These are phyloP conservation scores for Sussaba pulchella DNA, from an alignment of 2,888 invertebrate species.

Conservation along the genomic window DNA sequence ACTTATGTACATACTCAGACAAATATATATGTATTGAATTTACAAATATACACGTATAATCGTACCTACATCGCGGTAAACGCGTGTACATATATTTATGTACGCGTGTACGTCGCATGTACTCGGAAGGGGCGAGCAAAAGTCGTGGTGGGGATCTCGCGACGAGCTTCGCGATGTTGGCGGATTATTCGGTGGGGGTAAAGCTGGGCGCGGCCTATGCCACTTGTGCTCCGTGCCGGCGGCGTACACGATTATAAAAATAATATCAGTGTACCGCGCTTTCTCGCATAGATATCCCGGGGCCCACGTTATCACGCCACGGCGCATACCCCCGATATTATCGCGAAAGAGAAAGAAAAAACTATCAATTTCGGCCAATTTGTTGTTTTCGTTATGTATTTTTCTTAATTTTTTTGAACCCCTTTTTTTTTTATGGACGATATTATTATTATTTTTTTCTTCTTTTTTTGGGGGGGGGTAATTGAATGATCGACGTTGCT, in stretches of 20 bases:
- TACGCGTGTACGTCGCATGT: neutral
- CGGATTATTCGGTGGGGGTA: constrained; percentile 75
- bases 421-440: too few species aligned
- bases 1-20: constrained; percentile 7
- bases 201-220: constrained; percentile 84
- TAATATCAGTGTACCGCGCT: constrained; percentile 80
- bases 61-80: too few species aligned
- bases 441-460: too few species aligned
- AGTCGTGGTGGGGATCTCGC: constrained; percentile 70
- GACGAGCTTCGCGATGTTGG: constrained; percentile 70
- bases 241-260: constrained; percentile 83
- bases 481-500: too few species aligned
- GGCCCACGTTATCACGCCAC: constrained; percentile 63
- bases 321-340: constrained; percentile 51
- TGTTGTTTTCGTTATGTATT: too few species aligned
- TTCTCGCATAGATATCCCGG: constrained; percentile 78
- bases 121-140: constrained; percentile 66
- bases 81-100: neutral
- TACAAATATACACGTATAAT: neutral
- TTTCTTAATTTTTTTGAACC: too few species aligned
- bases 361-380: too few species aligned
- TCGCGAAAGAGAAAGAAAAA: neutral
- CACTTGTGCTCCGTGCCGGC: constrained; percentile 81
- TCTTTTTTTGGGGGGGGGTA: too few species aligned
- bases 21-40: too few species aligned